Base-by-base conservation (phyloP, 2,888 invertebrate species). In the Drosophila ochracea region DNA sequence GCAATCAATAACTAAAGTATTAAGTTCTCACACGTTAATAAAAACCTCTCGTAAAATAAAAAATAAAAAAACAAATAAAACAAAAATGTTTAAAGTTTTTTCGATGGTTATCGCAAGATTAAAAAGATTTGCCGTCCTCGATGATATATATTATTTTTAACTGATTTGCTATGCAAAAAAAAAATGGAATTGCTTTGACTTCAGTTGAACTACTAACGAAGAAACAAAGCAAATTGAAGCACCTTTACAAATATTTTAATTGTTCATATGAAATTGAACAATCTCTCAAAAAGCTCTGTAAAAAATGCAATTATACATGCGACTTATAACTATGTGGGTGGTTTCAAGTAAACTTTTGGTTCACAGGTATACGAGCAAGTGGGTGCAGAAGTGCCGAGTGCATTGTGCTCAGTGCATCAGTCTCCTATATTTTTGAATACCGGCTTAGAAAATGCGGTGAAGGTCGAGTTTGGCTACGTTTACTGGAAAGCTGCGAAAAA, bases 301-400 rank as follows among this genome's bases (percentile, higher is more conserved):
- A 68, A 41, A 53, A n/a, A 41, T 33, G 13, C 53, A 39, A 55
- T 30, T 35, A 35, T 62, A 11, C 77, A 77, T 77, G 77, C 77
- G 59, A 73, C 39, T 70, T 52, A 37, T 53, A 35, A 6, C 13
- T 60, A 60, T 35, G 43, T 43, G 30, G 21, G 47, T 47, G 47
- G 28, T 47, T 47, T 47, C 43, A 16, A 43, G 57, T 39, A 10
- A 52, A 25, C 28, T 37, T 57, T n/a, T 41, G 33, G 30, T 49
- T 37, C 39, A 31, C 57, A 61, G 58, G 7, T 39, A 47, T 50
- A 39, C 37, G 61, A 33, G 58, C 50, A 55, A 49, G 58, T 67
- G 39, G 16, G 78, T 79, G 76, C 76, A 68, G 43, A 54, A 37
- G 80, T 75, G 78, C 81, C 60, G 33, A 33, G 80, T 80, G 80